A percentile compares a stretch with the other conserved stretches of the same genome.
These are phyloP conservation scores for Willowsia nigromaculata DNA, from an alignment of 2,888 invertebrate genomes.

Conservation along the genomic window DNA sequence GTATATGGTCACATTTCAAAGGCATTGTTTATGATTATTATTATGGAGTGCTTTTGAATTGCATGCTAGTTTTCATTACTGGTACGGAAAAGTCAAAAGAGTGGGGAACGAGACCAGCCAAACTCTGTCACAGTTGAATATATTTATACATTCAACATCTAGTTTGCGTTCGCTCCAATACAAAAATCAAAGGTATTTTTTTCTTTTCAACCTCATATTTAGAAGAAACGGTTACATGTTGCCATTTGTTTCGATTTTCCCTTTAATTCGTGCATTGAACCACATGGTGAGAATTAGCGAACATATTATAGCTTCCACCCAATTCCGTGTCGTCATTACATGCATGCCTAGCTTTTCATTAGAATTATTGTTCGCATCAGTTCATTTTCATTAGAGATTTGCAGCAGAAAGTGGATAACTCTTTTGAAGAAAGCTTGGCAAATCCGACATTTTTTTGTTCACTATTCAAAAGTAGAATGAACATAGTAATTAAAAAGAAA, in stretches of 20 bases:
- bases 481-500: neutral
- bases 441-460: neutral
- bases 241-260: neutral
- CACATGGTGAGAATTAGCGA: neutral
- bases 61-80: neutral
- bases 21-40: constrained; percentile 10
- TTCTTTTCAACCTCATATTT: neutral
- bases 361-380: neutral
- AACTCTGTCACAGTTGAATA: neutral
- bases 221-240: neutral
- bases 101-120: neutral
- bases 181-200: neutral
- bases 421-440: neutral
- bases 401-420: neutral
- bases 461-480: neutral
- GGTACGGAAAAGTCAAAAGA: neutral
- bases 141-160: neutral
- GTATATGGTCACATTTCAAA: neutral
- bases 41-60: neutral
- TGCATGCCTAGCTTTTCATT: constrained; percentile 9
- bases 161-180: neutral
- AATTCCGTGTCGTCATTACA: neutral
- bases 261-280: neutral
- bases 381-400: neutral
- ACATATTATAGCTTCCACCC: constrained; percentile 16